Percentiles rank a stretch among this genome's conserved stretches.
phyloP scores from a whole-genome alignment of 2,113 vertebrate species.

The Miniopterus natalensis region DNA sequence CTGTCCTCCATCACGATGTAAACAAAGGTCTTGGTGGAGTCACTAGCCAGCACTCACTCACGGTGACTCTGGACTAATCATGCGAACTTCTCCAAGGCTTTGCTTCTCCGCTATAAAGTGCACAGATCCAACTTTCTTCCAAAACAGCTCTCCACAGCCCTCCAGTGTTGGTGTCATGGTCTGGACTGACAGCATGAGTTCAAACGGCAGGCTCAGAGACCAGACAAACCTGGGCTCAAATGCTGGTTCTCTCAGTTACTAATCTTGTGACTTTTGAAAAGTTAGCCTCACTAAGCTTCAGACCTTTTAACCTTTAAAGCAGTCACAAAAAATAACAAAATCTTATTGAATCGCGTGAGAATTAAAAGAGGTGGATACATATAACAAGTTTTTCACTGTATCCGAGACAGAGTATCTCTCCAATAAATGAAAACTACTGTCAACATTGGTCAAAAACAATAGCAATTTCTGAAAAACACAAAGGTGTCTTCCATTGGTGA shows the following conservation, averaged over 20 bases:
- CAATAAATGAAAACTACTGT: not conserved
- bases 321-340: not conserved
- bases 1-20: not conserved
- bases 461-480: not conserved
- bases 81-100: not conserved
- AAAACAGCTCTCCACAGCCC: not conserved
- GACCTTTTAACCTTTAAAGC: not conserved
- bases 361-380: not conserved
- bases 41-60: not conserved
- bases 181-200: not conserved
- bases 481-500: not conserved
- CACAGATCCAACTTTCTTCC: not conserved
- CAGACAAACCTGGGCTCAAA: not conserved
- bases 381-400: not conserved
- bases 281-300: not conserved
- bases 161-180: not conserved
- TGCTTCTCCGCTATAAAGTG: not conserved
- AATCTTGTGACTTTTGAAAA: not conserved
- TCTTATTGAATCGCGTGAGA: not conserved
- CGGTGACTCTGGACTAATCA: not conserved
- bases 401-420: not conserved
- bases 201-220: not conserved
- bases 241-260: not conserved
- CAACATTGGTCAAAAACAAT: not conserved
- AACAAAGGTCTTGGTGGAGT: not conserved